Conservation (phyloP, 2,888 invertebrate genomes). For the Patella caerulea region DNA sequence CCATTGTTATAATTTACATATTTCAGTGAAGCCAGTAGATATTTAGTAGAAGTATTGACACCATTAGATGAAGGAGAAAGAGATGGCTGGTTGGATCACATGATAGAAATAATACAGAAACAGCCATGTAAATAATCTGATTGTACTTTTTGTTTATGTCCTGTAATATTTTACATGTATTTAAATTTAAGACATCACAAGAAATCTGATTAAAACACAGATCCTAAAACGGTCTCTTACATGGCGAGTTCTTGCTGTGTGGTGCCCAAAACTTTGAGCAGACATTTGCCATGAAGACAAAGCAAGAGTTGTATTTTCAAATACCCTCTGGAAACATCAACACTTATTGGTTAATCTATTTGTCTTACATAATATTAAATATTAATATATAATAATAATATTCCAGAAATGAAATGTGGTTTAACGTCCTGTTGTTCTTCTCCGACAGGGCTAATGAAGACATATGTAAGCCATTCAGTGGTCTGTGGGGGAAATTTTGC, state of each 20-base stretch:
- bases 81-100: slow-evolving; percentile 81
- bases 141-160: background rate
- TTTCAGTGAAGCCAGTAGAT: slow-evolving; percentile 79
- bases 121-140: slow-evolving; percentile 74
- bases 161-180: background rate
- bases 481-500: background rate
- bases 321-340: too few relatives aligned
- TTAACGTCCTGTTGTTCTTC: background rate
- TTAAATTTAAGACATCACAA: too few relatives aligned
- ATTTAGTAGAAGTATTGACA: slow-evolving; percentile 81
- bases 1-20: too few relatives aligned
- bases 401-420: background rate
- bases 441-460: background rate
- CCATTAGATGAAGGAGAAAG: slow-evolving; percentile 77
- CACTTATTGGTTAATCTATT: too few relatives aligned
- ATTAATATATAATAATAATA: too few relatives aligned
- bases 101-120: slow-evolving; percentile 84
- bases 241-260: too few relatives aligned
- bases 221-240: too few relatives aligned
- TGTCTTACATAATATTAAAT: too few relatives aligned
- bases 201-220: too few relatives aligned
- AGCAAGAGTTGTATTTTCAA: too few relatives aligned
- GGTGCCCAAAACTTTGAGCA: too few relatives aligned
- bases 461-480: background rate
- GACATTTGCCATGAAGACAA: too few relatives aligned